Conservation (phyloP, 2,888 invertebrate species). For the Augiades crinisus region DNA sequence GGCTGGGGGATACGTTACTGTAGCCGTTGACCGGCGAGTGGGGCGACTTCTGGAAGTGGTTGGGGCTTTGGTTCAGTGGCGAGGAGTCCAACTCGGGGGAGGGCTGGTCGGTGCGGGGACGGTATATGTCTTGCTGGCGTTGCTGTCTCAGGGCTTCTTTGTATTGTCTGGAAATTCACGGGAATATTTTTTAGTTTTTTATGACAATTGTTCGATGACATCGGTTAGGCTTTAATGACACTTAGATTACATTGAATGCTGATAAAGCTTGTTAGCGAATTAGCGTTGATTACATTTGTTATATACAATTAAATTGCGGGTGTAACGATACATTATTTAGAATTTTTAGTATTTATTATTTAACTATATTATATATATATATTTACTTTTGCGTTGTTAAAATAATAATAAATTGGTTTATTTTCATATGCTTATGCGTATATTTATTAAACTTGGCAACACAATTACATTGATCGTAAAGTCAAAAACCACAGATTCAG, state of each 20-base stretch:
- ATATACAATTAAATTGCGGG: too few relatives aligned
- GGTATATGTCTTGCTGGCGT: slow-evolving; percentile 90
- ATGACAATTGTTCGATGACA: neutral
- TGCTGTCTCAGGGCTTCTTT: slow-evolving; percentile 94
- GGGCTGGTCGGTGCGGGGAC: slow-evolving; percentile 83
- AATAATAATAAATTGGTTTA: too few relatives aligned
- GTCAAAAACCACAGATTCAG: too few relatives aligned
- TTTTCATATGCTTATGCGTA: too few relatives aligned
- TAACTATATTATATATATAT: too few relatives aligned
- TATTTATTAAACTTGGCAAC: too few relatives aligned
- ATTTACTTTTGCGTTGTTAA: too few relatives aligned
- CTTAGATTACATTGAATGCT: slow-evolving; percentile 19
- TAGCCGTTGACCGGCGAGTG: slow-evolving; percentile 77
- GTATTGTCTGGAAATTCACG: slow-evolving; percentile 85
- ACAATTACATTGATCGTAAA: too few relatives aligned
- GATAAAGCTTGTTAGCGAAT: slow-evolving; percentile 7
- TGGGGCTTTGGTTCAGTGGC: slow-evolving; percentile 75
- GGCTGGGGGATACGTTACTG: slow-evolving; percentile 80
- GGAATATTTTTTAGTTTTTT: neutral
- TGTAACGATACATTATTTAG: too few relatives aligned
- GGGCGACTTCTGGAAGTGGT: slow-evolving; percentile 66
- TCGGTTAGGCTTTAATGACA: slow-evolving; percentile 26
- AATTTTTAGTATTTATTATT: neutral
- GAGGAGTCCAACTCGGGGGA: slow-evolving; percentile 80
- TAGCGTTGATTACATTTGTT: too few relatives aligned